phyloP scores from a whole-genome alignment of 1,140 invertebrate species.

The Archivesica marissinica region DNA sequence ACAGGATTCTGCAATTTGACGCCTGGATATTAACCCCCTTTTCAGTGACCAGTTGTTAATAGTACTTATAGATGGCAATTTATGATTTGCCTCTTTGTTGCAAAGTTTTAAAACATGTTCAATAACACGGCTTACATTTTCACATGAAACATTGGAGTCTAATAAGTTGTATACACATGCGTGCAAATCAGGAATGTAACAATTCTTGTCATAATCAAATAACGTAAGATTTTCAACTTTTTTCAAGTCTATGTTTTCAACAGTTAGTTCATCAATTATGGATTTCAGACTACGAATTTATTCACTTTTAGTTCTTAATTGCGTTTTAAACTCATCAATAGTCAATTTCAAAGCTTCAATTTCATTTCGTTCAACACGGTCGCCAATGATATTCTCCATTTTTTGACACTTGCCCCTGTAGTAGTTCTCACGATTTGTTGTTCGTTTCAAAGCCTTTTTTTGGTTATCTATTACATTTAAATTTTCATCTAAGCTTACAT shows the following conservation, averaged over 20 bases:
- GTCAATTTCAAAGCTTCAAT: too few relatives aligned
- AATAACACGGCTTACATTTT: constrained; percentile 38
- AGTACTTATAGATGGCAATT: background rate
- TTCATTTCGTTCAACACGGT: too few relatives aligned
- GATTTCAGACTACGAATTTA: background rate
- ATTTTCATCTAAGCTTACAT: too few relatives aligned
- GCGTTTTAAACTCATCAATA: too few relatives aligned
- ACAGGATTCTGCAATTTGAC: background rate
- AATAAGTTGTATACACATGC: constrained; percentile 26
- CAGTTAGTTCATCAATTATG: background rate
- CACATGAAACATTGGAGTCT: constrained; percentile 7
- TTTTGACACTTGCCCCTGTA: too few relatives aligned
- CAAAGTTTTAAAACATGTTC: background rate
- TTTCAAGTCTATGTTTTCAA: background rate
- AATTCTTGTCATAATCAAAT: background rate
- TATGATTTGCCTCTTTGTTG: constrained; percentile 22
- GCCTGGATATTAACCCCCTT: background rate
- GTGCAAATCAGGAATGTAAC: background rate
- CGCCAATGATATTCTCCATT: too few relatives aligned
- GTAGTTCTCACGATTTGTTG: too few relatives aligned
- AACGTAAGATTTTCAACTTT: background rate
- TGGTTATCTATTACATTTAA: too few relatives aligned
- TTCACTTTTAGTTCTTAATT: background rate
- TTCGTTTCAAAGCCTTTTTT: too few relatives aligned
- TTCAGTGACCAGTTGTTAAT: constrained; percentile 22